Percentiles rank a stretch among this genome's conserved stretches.
Evolutionary conservation across 1,140 invertebrate species (phyloP).

Genomic region (Nylanderia fulva): DNA sequence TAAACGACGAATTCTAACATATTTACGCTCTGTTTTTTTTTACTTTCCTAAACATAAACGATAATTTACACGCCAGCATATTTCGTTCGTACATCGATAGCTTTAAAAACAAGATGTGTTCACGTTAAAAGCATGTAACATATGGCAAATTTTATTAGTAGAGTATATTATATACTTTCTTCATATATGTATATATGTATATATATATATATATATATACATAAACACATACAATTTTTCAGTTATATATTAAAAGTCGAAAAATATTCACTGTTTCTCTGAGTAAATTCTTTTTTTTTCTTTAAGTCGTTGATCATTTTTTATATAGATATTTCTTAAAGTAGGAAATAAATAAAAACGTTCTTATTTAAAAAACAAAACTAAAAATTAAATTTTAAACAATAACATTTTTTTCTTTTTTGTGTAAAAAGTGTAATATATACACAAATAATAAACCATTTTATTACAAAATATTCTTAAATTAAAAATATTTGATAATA

Average conservation of each 20-base stretch:
- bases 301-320: not conserved
- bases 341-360: no score
- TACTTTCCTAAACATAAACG: conserved; percentile 44
- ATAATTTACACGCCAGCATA: conserved; percentile 54
- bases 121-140: not conserved
- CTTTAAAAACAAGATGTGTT: conserved; percentile 70
- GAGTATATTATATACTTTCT: not conserved
- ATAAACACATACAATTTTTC: no score
- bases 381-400: not conserved
- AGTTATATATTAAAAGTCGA: conserved; percentile 5
- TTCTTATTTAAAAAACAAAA: no score
- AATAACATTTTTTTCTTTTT: not conserved
- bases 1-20: conserved; percentile 2
- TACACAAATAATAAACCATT: not conserved
- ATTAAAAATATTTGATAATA: not conserved
- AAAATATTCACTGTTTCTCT: not conserved
- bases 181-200: not conserved
- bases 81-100: conserved; percentile 36
- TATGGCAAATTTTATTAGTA: not conserved
- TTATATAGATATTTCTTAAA: not conserved
- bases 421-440: not conserved
- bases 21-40: not conserved
- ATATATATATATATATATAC: no score
- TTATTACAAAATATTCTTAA: conserved; percentile 17
- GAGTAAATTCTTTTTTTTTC: not conserved